These are phyloP conservation scores for Scaptodrosophila latifasciaeformis DNA, from an alignment of 2,888 invertebrate species.

Conservation along the genomic window DNA sequence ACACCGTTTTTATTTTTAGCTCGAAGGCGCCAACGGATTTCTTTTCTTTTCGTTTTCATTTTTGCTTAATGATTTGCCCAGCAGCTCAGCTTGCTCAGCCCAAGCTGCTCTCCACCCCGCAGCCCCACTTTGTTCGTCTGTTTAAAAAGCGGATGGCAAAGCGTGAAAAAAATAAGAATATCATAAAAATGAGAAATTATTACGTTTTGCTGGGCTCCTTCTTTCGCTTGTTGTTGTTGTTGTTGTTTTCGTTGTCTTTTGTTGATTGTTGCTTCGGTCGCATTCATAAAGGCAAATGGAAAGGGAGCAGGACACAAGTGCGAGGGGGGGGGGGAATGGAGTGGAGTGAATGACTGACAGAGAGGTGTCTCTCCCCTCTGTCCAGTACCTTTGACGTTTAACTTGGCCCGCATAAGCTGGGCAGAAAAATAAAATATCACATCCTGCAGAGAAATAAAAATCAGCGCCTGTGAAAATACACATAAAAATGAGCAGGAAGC, in stretches of 20 bases:
- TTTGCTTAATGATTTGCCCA: too few species aligned
- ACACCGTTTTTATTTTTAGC: too few species aligned
- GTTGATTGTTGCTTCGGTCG: not conserved
- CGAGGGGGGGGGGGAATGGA: not conserved
- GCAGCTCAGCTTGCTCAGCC: too few species aligned
- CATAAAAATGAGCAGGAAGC: constrained; percentile 56
- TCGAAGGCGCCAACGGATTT: too few species aligned
- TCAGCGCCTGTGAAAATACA: constrained; percentile 58
- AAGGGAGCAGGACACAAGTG: not conserved
- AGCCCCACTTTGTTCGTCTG: constrained; percentile 1
- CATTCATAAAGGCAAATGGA: too few species aligned
- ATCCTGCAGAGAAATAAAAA: constrained; percentile 64
- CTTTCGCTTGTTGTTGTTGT: not conserved
- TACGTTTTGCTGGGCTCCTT: constrained; percentile 14
- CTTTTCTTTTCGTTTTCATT: too few species aligned
- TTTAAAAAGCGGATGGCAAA: constrained; percentile 20
- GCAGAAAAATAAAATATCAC: constrained; percentile 56
- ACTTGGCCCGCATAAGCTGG: constrained; percentile 32
- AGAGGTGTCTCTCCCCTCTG: constrained; percentile 39
- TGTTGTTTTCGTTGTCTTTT: constrained; percentile 8
- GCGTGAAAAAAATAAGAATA: constrained; percentile 31
- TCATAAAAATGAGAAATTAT: constrained; percentile 50
- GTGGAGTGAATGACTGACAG: constrained; percentile 9
- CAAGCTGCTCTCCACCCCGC: too few species aligned
- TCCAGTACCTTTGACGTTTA: constrained; percentile 2